phyloP scores from a whole-genome alignment of 2,888 invertebrate species.

The Torymus aiolomorphi region DNA sequence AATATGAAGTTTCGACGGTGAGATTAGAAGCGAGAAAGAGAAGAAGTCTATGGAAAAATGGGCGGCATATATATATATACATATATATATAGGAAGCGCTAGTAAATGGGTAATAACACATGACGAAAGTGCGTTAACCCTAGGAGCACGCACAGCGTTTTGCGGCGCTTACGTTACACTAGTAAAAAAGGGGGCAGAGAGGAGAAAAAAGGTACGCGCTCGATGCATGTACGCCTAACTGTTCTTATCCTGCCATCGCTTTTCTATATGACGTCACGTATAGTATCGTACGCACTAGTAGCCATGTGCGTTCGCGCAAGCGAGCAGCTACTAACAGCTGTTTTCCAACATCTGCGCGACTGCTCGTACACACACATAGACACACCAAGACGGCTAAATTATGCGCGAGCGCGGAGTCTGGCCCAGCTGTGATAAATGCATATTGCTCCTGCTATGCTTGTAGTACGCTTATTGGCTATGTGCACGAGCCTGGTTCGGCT shows the following conservation, averaged over 20 bases:
- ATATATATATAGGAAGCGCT: constrained; percentile 17
- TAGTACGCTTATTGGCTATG: constrained; percentile 26
- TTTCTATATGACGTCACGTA: constrained; percentile 64
- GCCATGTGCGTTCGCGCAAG: constrained; percentile 48
- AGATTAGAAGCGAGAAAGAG: constrained; percentile 6
- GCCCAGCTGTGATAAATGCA: constrained; percentile 63
- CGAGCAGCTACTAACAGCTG: constrained; percentile 60
- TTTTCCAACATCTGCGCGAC: constrained; percentile 62
- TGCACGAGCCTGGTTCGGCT: constrained; percentile 5
- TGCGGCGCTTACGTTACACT: not conserved
- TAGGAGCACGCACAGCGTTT: not conserved
- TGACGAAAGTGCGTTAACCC: constrained; percentile 32
- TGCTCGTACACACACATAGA: too few relatives aligned
- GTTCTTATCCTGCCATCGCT: constrained; percentile 56
- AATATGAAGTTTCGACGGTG: not conserved
- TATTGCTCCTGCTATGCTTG: constrained; percentile 42
- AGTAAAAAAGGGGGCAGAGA: not conserved
- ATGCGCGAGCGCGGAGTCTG: constrained; percentile 58
- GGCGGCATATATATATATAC: too few relatives aligned
- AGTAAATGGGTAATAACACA: constrained; percentile 3
- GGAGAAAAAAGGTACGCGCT: not conserved
- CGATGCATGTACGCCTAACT: constrained; percentile 7
- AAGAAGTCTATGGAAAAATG: not conserved
- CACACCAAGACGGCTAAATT: constrained; percentile 58
- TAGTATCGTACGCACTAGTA: not conserved